Evolutionary conservation across 1,140 invertebrate genomes (phyloP), one percentile per base, ranked within the genome.

Genomic region (Drosophila kurseongensis): DNA sequence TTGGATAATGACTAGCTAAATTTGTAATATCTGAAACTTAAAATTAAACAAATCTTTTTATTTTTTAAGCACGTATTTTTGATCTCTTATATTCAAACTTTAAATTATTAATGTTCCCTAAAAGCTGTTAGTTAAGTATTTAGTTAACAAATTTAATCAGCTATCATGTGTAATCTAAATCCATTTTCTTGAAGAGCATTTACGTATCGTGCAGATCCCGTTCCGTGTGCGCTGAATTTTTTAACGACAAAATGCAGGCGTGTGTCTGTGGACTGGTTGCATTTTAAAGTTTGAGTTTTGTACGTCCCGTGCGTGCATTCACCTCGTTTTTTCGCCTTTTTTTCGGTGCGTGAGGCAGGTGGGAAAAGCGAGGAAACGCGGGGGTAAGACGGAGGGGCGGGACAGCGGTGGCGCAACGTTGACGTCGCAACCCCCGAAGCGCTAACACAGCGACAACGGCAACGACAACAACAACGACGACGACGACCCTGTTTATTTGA

Each of bases 261-360:
- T 71, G 75, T 78, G 62, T 83, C 58, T 80, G 77, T 76, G 81
- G 47, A 66, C 60, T 89, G 73, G 68, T 75, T 89, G 84, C 84
- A 89, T 83, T 89, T 90, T 88, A 90, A 90, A 90, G 86, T 90
- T 90, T 71, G 88, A 90, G 79, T 86, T 90, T 86, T 72, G 75
- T 67, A 90, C 81, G 82, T 90, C 59, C 68, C 67, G 68, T 67
- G 86, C 76, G 86, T 91, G 76, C 86, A 90, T 90, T 90, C 89
- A 90, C 86, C 86, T 89, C 83, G 84, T 80, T 81, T 83, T 81
- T 67, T 63, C 52, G 72, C 60, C 76, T 54, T 82, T 88, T 88
- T 88, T 88, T 86, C 65, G 80, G 84, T 88, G 84, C 84, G 84
- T 83, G 83, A 52, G 76, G 73, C 66, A 67, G 68, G 57, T 75